A percentile compares a stretch with the other conserved stretches of the same genome.
phyloP scores from a whole-genome alignment of 2,797 vertebrate genomes.

The Hippoglossus hippoglossus region DNA sequence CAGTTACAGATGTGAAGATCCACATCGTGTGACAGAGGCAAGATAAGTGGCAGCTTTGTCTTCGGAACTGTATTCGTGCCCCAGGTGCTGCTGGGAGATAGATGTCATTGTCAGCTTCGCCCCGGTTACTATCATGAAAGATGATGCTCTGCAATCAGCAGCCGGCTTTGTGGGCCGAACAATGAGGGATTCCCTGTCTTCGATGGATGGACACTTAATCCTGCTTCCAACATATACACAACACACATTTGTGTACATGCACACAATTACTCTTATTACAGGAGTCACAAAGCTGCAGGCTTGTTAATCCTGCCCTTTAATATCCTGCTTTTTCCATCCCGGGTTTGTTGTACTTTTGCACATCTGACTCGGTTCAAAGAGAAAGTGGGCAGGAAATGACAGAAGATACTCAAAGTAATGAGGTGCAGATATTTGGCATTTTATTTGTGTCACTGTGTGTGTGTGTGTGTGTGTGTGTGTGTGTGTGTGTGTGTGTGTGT shows the following conservation, averaged over 20 bases:
- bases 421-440: conserved; percentile 21
- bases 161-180: conserved; percentile 58
- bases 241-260: neutral
- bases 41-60: conserved; percentile 25
- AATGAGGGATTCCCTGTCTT: conserved; percentile 38
- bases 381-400: neutral
- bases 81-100: conserved; percentile 38
- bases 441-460: conserved; percentile 5
- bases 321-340: neutral
- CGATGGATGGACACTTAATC: conserved; percentile 16
- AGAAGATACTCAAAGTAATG: neutral
- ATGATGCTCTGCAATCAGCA: conserved; percentile 49
- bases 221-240: conserved; percentile 3
- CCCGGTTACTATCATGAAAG: conserved; percentile 38
- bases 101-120: conserved; percentile 10
- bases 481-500: no score
- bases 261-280: conserved; percentile 14
- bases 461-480: neutral
- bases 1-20: conserved; percentile 12
- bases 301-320: neutral
- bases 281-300: neutral
- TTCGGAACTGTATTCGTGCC: conserved; percentile 9
- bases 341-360: neutral
- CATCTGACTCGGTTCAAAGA: neutral
- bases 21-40: neutral